A percentile compares a stretch with the other conserved stretches of the same genome.
Conservation (phyloP, 2,113 vertebrate genomes). For the Leptobrachium ailaonicum region DNA sequence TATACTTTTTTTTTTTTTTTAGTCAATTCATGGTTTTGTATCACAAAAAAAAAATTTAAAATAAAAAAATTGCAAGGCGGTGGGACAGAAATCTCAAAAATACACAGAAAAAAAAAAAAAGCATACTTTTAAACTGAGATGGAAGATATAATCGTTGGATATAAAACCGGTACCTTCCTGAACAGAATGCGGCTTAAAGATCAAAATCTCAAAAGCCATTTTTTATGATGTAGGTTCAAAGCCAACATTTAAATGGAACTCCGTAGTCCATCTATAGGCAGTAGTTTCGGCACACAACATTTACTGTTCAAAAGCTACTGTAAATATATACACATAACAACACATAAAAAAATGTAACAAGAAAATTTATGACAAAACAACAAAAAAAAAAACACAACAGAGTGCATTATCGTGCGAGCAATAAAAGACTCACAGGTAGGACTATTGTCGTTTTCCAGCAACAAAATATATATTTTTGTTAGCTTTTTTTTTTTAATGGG, state of each 20-base stretch:
- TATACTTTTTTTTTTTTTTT: neutral
- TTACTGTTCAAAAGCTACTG: conserved; percentile 8
- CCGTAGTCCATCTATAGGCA: neutral
- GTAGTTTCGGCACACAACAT: neutral
- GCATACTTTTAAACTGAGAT: neutral
- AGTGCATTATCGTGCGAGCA: conserved; percentile 28
- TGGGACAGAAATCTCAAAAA: no score
- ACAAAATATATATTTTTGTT: conserved; percentile 12
- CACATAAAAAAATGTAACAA: conserved; percentile 44
- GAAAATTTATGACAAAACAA: conserved; percentile 8
- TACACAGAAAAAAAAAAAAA: neutral
- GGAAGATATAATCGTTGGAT: neutral
- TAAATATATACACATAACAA: conserved; percentile 32
- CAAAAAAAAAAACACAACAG: neutral
- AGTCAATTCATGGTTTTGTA: no score
- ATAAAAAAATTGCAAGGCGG: no score
- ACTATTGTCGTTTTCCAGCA: conserved; percentile 14
- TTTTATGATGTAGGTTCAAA: neutral
- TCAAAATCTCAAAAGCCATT: no score
- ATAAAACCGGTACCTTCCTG: neutral
- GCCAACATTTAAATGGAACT: neutral
- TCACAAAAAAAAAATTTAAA: no score
- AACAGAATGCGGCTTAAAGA: no score
- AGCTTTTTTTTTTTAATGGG: neutral
- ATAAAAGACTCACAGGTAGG: conserved; percentile 9